phyloP scores from a whole-genome alignment of 2,888 invertebrate species.

The Erynnis tages region DNA sequence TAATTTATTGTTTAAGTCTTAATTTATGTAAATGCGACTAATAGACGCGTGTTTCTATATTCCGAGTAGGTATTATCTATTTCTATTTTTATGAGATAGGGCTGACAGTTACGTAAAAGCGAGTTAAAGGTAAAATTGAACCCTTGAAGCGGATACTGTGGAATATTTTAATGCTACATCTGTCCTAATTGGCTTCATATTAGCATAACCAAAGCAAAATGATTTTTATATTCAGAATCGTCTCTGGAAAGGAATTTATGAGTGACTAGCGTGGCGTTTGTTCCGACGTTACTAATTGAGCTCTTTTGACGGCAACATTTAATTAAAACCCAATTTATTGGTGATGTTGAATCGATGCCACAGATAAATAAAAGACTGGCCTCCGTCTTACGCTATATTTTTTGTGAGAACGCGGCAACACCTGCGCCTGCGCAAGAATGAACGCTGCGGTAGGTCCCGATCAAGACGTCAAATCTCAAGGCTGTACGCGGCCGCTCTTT shows the following conservation, averaged over 20 bases:
- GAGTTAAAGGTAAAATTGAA: constrained; percentile 3
- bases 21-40: too few relatives aligned
- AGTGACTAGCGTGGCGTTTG: constrained; percentile 12
- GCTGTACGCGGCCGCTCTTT: constrained; percentile 62
- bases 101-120: not conserved
- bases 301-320: constrained; percentile 36
- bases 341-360: constrained; percentile 49
- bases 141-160: not conserved
- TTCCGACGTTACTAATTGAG: constrained; percentile 21
- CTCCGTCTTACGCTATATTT: constrained; percentile 74
- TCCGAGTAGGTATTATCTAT: too few relatives aligned
- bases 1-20: not conserved
- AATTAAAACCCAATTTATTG: constrained; percentile 59
- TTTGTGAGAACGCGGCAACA: constrained; percentile 64
- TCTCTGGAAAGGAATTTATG: constrained; percentile 17
- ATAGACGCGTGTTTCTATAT: too few relatives aligned
- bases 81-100: too few relatives aligned
- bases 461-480: constrained; percentile 81
- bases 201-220: constrained; percentile 16
- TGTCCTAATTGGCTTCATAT: constrained; percentile 13
- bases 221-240: not conserved
- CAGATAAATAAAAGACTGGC: constrained; percentile 63
- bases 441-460: constrained; percentile 79
- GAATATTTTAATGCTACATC: not conserved
- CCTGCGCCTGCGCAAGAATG: constrained; percentile 75